Evolutionary conservation across 2,888 invertebrate genomes (phyloP).

Genomic region (Rambutsinella grinnellia): DNA sequence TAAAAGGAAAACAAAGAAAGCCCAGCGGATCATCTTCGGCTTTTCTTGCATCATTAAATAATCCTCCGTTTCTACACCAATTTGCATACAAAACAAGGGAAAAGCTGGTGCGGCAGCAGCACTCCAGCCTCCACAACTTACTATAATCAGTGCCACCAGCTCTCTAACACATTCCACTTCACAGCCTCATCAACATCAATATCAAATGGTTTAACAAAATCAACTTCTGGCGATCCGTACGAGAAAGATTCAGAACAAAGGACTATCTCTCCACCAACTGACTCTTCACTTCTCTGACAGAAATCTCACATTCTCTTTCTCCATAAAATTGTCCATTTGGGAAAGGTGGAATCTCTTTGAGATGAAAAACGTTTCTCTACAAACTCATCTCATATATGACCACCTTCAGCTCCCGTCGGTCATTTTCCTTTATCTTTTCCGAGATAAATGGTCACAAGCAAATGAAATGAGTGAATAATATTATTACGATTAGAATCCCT

Average conservation of each 20-base stretch:
- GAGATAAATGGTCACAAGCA: too few species aligned
- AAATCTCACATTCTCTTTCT: too few species aligned
- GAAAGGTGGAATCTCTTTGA: too few species aligned
- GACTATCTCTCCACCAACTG: too few species aligned
- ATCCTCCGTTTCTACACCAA: slow-evolving; percentile 58
- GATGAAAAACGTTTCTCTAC: too few species aligned
- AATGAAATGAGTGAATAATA: too few species aligned
- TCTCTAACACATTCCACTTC: slow-evolving; percentile 59
- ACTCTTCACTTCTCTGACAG: too few species aligned
- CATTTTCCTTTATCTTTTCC: too few species aligned
- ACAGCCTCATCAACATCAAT: slow-evolving; percentile 45
- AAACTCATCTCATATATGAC: too few species aligned
- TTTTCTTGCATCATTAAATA: slow-evolving; percentile 57
- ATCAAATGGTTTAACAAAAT: slow-evolving; percentile 36
- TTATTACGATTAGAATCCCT: too few species aligned
- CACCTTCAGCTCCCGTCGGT: too few species aligned
- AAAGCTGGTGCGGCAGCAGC: slow-evolving; percentile 49
- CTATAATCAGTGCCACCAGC: slow-evolving; percentile 57
- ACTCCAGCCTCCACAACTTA: slow-evolving; percentile 46
- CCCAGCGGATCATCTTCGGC: slow-evolving; percentile 40
- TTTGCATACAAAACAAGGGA: slow-evolving; percentile 58
- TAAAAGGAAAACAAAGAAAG: neutral
- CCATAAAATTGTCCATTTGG: too few species aligned
- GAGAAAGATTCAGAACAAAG: slow-evolving; percentile 21
- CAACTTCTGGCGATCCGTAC: slow-evolving; percentile 47